A percentile compares a stretch with the other conserved stretches of the same genome.
phyloP scores from a whole-genome alignment of 2,797 vertebrate genomes.

The Apodemus agrarius region DNA sequence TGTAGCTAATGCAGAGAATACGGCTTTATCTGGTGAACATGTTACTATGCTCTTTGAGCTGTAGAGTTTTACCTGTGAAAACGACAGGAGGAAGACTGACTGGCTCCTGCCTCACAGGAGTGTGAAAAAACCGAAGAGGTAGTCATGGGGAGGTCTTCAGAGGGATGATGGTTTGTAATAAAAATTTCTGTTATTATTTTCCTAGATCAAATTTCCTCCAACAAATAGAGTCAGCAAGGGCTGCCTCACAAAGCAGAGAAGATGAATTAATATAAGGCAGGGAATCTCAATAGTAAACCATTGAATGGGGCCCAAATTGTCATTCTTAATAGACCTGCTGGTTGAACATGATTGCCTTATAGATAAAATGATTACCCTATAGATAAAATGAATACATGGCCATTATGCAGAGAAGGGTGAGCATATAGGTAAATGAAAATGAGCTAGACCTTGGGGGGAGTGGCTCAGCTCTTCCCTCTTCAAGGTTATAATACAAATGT shows the following conservation, averaged over 20 bases:
- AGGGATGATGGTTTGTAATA: constrained; percentile 72
- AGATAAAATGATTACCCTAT: not conserved
- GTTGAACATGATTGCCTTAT: not conserved
- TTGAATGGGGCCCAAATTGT: constrained; percentile 57
- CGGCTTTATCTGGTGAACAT: not conserved
- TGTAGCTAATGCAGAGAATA: not conserved
- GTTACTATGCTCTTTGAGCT: not conserved
- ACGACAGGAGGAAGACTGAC: not conserved
- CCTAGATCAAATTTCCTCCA: constrained; percentile 62
- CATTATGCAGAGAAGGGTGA: not conserved
- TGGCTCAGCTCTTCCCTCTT: constrained; percentile 39
- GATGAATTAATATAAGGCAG: constrained; percentile 54
- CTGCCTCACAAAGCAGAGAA: constrained; percentile 59
- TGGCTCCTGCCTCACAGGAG: constrained; percentile 67
- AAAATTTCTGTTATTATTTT: constrained; percentile 66
- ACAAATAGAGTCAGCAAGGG: constrained; percentile 64
- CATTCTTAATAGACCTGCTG: constrained; percentile 22
- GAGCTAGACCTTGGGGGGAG: constrained; percentile 10
- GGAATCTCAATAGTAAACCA: constrained; percentile 51
- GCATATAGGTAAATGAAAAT: not conserved
- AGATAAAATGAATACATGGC: not conserved
- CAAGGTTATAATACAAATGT: constrained; percentile 49
- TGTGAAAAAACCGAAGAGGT: constrained; percentile 58
- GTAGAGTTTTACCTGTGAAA: constrained; percentile 35
- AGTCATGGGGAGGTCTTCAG: constrained; percentile 52